These are phyloP conservation scores for Urosaurus nigricauda DNA, from an alignment of 2,797 vertebrate species.

Conservation along the genomic window DNA sequence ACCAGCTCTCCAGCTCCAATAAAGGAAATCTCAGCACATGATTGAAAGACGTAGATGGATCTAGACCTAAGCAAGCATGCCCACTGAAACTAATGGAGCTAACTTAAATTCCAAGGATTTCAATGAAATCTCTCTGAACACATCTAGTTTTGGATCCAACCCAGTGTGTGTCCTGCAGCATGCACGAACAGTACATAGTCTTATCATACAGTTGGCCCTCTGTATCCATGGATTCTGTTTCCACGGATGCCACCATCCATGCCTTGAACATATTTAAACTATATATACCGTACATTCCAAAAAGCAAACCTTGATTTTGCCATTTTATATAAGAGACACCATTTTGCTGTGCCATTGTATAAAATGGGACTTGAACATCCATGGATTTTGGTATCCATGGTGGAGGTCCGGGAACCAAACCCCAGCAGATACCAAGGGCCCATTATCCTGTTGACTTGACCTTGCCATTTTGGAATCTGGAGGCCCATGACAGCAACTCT, in stretches of 20 bases:
- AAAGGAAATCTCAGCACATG: neutral
- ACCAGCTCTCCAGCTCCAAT: neutral
- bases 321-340: no score
- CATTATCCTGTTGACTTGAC: neutral
- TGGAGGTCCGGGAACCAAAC: no score
- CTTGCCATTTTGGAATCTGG: neutral
- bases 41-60: neutral
- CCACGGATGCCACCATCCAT: no score
- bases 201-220: no score
- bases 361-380: no score
- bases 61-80: neutral
- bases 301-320: no score
- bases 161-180: neutral
- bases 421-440: no score
- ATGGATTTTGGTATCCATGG: no score
- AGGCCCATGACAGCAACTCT: neutral
- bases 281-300: no score
- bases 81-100: neutral
- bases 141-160: neutral
- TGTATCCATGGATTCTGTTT: no score
- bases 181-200: neutral
- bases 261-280: no score
- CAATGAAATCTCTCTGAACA: neutral
- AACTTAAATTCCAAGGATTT: neutral
- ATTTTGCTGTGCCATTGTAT: no score